A percentile compares a stretch with the other conserved stretches of the same genome.
These are phyloP conservation scores for Spodoptera frugiperda DNA, from an alignment of 1,140 invertebrate species.

Conservation along the genomic window DNA sequence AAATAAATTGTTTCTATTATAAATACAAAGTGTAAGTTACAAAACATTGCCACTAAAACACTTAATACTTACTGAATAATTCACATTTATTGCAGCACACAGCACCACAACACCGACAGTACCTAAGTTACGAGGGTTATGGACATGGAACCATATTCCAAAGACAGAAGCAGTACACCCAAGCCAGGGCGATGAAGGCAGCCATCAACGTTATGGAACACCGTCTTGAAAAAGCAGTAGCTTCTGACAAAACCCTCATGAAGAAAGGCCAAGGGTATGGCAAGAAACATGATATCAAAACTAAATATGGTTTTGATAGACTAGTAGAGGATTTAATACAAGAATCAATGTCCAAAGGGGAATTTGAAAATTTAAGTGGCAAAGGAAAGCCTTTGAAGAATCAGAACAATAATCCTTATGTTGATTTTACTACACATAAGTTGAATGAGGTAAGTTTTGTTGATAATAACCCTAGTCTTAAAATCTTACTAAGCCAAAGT, in stretches of 20 bases:
- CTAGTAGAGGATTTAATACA: constrained; percentile 96
- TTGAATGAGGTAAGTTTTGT: constrained; percentile 90
- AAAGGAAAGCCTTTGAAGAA: constrained; percentile 92
- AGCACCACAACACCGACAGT: constrained; percentile 95
- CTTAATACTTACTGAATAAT: no score
- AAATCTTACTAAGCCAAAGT: no score
- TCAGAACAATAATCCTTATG: constrained; percentile 92
- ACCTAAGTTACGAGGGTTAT: constrained; percentile 92
- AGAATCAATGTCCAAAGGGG: constrained; percentile 95
- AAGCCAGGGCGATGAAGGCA: constrained; percentile 90
- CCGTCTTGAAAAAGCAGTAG: constrained; percentile 89
- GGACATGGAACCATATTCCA: constrained; percentile 92
- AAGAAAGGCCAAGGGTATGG: constrained; percentile 87
- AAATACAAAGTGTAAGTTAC: no score
- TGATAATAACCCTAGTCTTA: no score
- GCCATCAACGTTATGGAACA: constrained; percentile 92
- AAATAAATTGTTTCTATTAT: no score
- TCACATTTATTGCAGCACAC: constrained; percentile 88
- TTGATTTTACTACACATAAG: constrained; percentile 96
- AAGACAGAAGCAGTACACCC: constrained; percentile 91
- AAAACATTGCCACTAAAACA: no score
- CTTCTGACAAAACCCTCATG: constrained; percentile 89
- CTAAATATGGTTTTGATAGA: constrained; percentile 94
- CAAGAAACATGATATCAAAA: constrained; percentile 91
- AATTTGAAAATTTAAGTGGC: constrained; percentile 94